Evolutionary conservation across 2,888 invertebrate genomes (phyloP), one percentile per base, ranked within the genome.

Genomic region (Caenorhabditis panamensis): DNA sequence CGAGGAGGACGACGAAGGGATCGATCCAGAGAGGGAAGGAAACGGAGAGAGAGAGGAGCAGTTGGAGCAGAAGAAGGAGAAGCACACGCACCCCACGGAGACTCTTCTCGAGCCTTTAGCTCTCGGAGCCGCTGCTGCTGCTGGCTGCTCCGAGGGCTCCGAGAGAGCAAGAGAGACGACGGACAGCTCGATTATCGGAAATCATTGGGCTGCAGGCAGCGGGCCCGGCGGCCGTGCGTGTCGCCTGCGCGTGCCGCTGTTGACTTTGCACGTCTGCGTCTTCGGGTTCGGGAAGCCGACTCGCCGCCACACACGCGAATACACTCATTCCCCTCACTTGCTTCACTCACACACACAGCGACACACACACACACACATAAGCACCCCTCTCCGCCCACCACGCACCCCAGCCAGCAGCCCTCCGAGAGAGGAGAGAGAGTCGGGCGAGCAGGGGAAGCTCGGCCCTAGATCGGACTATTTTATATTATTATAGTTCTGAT

Each of bases 161-260:
- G 44, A 26, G 44, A 6, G 67, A 62, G 67, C 31, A 16, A 18
- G 56, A 56, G 78, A 79, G 78, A 47, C 54, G 20, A 5, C 61
- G 72, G 78, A 72, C 72, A 53, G 67, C 71, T 61, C 79, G 79
- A 81, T 81, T 83, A 83, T 84, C 73, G 83, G 82, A 83, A 83
- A 85, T 85, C 83, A 82, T 84, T 82, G 82, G 84, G 76, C 66
- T 75, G 53, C 61, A 44, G 53, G 71, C 31, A 31, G 4, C 31
- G 31, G 62, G 54, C 41, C 71, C 62, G 53, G 53, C 61, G 53
- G 61, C 53, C 53, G 72, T 49, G 66, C 61, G 56, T 47, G 49
- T 37, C 66, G 67, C 41, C 53, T 62, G 66, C 51, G 69, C 58
- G 31, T 49, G 56, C 56, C 26, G 41, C 37, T 72, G 66, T 61